Percentiles rank a stretch among this genome's conserved stretches.
These are phyloP conservation scores for Lophochroa leadbeateri DNA, from an alignment of 2,113 vertebrate genomes.

Conservation along the genomic window DNA sequence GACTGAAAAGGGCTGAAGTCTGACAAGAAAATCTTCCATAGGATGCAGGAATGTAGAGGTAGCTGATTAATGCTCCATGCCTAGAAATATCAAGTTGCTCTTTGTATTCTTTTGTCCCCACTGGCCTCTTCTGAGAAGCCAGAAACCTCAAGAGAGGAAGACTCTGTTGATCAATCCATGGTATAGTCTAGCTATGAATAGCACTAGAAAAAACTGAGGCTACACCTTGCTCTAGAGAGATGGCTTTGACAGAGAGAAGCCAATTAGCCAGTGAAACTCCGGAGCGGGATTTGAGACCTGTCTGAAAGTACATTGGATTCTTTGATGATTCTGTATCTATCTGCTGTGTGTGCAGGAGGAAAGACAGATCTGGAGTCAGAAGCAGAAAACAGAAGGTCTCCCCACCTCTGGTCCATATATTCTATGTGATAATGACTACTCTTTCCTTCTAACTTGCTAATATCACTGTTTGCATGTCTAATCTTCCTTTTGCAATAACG, in stretches of 20 bases:
- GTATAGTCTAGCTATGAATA: neutral
- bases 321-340: neutral
- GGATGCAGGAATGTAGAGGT: neutral
- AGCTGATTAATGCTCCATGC: neutral
- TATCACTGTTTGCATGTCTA: neutral
- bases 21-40: neutral
- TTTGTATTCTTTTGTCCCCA: neutral
- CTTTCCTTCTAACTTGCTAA: neutral
- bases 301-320: neutral
- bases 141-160: neutral
- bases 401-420: neutral
- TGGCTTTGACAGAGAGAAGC: neutral
- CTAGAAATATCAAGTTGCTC: neutral
- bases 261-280: neutral
- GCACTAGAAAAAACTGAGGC: neutral
- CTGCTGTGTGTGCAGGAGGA: neutral
- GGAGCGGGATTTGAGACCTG: neutral
- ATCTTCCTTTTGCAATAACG: neutral
- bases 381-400: neutral
- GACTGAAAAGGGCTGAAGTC: neutral
- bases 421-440: neutral
- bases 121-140: neutral
- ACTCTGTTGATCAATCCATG: neutral
- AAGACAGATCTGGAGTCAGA: neutral
- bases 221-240: neutral